Base-by-base conservation (phyloP, 2,797 vertebrate species). In the Phyllotis vaccarum region DNA sequence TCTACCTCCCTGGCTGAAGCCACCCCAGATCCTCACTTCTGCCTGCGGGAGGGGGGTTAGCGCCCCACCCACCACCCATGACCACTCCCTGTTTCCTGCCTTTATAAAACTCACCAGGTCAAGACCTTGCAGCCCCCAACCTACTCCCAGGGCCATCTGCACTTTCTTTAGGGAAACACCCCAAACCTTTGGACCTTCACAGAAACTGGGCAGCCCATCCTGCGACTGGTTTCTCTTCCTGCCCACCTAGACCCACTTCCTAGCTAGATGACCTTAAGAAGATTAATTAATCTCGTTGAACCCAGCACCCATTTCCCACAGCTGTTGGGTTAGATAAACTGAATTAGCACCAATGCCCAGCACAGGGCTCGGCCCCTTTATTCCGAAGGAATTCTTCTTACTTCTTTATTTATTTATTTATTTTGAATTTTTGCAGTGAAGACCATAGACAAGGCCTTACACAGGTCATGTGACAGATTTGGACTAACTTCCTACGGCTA, bases 111-210 rank as follows among this genome's bases (percentile, higher is more conserved):
- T 74, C 52, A 43, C 82, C 46, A 46, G 66, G 29, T 62, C 22
- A 16, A 40, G 76, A n/a, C 49, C 49, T 52, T 27, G 21, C 64
- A 3, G 34, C 34, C 34, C 62, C 14, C 0, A n/a, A 14, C 54
- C 68, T 24, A 40, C 91, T 72, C 34, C 70, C 11, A 31, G 49
- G 37, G 22, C 58, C n/a, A 56, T 94, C 14, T 31, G 79, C 68
- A 68, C 40, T 43, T 68, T 70, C 86, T 91, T 78, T 66, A 62
- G 64, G 79, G 49, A 74, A 72, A 89, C 2, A 8, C 70, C 92
- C 79, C 21, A 89, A 86, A n/a, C 56, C 93, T 91, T 40, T n/a
- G 19, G 46, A 60, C 58, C 62, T 6, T 22, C 43, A 89, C 37
- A 17, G 22, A 85, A 76, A 64, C n/a, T 68, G 52, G 86, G 27